Conservation (phyloP, 2,888 invertebrate species). For the Drosophila macrospina region DNA sequence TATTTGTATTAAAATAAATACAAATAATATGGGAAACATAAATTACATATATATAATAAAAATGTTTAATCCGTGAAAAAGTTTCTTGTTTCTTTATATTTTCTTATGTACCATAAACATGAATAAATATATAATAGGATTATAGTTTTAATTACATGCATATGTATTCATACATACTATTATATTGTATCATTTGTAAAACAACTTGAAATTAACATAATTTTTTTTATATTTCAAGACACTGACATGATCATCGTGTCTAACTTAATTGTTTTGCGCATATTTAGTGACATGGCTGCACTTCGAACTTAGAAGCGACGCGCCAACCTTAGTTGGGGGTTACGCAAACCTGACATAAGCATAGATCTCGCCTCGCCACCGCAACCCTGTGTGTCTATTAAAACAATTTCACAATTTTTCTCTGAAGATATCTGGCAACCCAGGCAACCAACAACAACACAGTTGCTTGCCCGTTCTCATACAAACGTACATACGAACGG, state of each 20-base stretch:
- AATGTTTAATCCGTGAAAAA: neutral
- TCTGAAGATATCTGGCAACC: constrained; percentile 52
- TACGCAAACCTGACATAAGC: constrained; percentile 54
- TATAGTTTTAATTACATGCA: no score
- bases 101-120: neutral
- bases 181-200: neutral
- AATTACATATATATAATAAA: neutral
- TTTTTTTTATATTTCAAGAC: neutral
- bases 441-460: constrained; percentile 34
- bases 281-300: constrained; percentile 19
- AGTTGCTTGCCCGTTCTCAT: constrained; percentile 30
- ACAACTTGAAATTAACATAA: no score
- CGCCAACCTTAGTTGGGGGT: constrained; percentile 53
- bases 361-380: constrained; percentile 45
- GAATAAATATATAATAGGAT: neutral
- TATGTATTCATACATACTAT: neutral
- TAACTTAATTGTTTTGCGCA: constrained; percentile 5
- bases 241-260: neutral
- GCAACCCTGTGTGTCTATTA: constrained; percentile 47
- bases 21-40: neutral
- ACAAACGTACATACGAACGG: constrained; percentile 43
- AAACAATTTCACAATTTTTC: constrained; percentile 53
- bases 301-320: constrained; percentile 46
- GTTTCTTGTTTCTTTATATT: neutral
- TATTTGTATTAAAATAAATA: neutral